Conservation (phyloP, 2,888 invertebrate genomes). For the Laspeyria flexula region DNA sequence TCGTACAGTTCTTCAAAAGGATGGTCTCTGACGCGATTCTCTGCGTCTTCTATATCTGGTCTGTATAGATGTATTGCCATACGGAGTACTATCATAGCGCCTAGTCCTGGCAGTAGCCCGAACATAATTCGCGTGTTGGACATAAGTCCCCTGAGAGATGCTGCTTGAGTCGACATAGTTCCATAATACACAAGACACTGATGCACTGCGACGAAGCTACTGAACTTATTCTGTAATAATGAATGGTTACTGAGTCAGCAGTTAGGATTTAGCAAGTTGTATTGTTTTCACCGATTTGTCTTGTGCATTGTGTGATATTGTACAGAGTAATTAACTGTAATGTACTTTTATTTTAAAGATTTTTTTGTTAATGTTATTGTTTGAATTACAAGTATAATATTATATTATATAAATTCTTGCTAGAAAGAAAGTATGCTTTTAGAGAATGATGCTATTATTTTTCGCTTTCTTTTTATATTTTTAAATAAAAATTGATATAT, state of each 20-base stretch:
- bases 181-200: slow-evolving; percentile 31
- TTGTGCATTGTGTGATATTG: slow-evolving; percentile 36
- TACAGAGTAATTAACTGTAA: slow-evolving; percentile 50
- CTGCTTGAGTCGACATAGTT: slow-evolving; percentile 59
- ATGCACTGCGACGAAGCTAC: slow-evolving; percentile 22
- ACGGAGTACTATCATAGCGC: slow-evolving; percentile 88
- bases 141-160: slow-evolving; percentile 70
- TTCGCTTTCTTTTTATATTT: no score
- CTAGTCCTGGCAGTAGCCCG: slow-evolving; percentile 88
- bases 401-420: no score
- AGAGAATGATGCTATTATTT: no score
- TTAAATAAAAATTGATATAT: no score
- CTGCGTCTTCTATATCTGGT: slow-evolving; percentile 90
- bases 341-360: slow-evolving; percentile 1
- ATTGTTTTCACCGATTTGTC: slow-evolving; percentile 49
- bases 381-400: no score
- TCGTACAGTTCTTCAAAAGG: slow-evolving; percentile 82
- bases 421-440: no score
- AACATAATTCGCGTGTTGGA: slow-evolving; percentile 88
- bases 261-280: slow-evolving; percentile 47
- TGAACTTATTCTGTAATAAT: slow-evolving; percentile 32
- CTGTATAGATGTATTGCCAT: slow-evolving; percentile 88
- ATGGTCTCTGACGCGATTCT: slow-evolving; percentile 86
- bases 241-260: slow-evolving; percentile 52
- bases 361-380: no score